Conservation (phyloP, 2,797 vertebrate species). For the Valencia hispanica region DNA sequence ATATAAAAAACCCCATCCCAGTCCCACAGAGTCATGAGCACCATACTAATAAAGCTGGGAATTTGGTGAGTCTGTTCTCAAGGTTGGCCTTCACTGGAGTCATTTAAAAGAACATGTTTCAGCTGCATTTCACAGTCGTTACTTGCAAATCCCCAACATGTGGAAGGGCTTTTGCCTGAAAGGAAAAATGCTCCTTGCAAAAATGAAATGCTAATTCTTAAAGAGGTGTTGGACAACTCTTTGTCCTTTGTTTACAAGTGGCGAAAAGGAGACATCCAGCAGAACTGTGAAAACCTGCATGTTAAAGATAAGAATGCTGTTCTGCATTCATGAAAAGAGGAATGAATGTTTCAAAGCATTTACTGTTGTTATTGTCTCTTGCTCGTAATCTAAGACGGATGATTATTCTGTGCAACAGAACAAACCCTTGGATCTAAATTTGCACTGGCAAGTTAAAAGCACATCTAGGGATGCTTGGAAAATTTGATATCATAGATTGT, state of each 20-base stretch:
- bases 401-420: slow-evolving; percentile 45
- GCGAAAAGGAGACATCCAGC: slow-evolving; percentile 56
- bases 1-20: slow-evolving; percentile 70
- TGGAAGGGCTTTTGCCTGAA: slow-evolving; percentile 39
- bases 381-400: slow-evolving; percentile 49
- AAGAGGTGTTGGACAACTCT: slow-evolving; percentile 64
- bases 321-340: slow-evolving; percentile 51
- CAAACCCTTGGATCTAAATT: slow-evolving; percentile 42
- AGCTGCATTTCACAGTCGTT: slow-evolving; percentile 69
- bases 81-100: slow-evolving; percentile 46
- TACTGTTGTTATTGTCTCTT: slow-evolving; percentile 48
- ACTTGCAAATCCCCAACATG: slow-evolving; percentile 61
- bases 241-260: slow-evolving; percentile 59
- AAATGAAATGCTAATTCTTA: slow-evolving; percentile 59
- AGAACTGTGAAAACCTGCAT: slow-evolving; percentile 64
- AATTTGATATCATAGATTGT: slow-evolving; percentile 1
- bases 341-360: slow-evolving; percentile 46
- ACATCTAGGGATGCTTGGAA: slow-evolving; percentile 26
- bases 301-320: slow-evolving; percentile 68
- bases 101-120: slow-evolving; percentile 58
- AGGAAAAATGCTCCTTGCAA: slow-evolving; percentile 44
- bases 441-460: slow-evolving; percentile 32
- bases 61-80: slow-evolving; percentile 55
- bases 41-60: slow-evolving; percentile 76
- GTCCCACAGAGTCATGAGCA: slow-evolving; percentile 64